A percentile compares a stretch with the other conserved stretches of the same genome.
These are phyloP conservation scores for Caiman crocodilus DNA, from an alignment of 2,797 vertebrate species.

Conservation along the genomic window DNA sequence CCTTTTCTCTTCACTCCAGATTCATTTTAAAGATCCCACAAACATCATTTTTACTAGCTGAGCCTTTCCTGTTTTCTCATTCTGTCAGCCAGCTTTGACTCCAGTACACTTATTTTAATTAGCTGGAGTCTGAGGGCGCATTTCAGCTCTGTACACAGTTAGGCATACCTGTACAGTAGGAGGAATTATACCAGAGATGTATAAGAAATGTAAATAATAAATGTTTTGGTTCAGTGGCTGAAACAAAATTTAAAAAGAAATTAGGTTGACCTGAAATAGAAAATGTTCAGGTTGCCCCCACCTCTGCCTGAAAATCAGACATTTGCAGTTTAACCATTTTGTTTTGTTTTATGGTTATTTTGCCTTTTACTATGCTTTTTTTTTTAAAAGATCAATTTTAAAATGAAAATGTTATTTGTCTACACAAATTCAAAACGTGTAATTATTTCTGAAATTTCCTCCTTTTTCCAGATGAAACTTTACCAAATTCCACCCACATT, in stretches of 20 bases:
- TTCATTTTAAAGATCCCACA: neutral
- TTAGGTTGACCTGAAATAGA: neutral
- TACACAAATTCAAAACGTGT: too few species aligned
- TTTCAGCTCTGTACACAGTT: neutral
- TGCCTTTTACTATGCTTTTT: too few species aligned
- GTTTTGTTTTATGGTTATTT: neutral
- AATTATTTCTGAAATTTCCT: too few species aligned
- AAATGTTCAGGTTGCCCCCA: neutral
- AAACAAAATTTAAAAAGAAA: neutral
- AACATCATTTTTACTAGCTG: neutral
- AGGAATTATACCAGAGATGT: neutral
- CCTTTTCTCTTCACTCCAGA: neutral
- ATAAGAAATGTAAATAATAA: rapidly evolving
- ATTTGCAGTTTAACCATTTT: neutral
- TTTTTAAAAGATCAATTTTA: too few species aligned
- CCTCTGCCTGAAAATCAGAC: neutral
- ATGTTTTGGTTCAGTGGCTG: rapidly evolving
- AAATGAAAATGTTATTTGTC: too few species aligned
- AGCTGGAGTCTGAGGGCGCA: neutral
- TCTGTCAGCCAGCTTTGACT: neutral
- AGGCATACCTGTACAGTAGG: rapidly evolving
- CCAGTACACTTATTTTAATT: neutral
- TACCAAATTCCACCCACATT: too few species aligned
- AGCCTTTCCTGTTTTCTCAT: neutral
- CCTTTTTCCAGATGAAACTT: too few species aligned